Base-by-base conservation (phyloP, 2,888 invertebrate genomes). In the Eupithecia subumbrata region DNA sequence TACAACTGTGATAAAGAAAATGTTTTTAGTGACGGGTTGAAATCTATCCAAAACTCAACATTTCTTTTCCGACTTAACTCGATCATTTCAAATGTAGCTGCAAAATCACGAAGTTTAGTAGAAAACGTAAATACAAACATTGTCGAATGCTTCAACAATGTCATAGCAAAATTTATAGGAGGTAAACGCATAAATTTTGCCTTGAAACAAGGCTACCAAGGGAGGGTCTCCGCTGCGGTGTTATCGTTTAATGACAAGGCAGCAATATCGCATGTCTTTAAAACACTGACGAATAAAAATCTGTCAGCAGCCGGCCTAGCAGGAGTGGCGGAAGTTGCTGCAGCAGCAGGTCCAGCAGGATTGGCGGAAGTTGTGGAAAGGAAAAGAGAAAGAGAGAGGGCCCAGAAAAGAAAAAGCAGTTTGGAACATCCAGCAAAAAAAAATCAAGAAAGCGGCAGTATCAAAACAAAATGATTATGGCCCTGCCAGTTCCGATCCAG, bases 71-170 rank as follows among this genome's bases (percentile, higher is more conserved):
- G 45, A 22, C 9, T 40, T 22, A 70, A 74, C 34, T 48, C 63
- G 5, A 74, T 74, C 12, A 43, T 74, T 63, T 25, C 30, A 34
- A 69, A 37, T 48, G 34, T 66, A 64, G 69, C 69, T 8, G 5
- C 34, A 16, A 74, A 74, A 64, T 69, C 66, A 8, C 64, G 48
- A 11, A 74, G 74, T 43, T 22, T 74, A 12, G 37, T 66, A 37
- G 74, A 74, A 70, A 66, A 74, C 22, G 37, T 64, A 16, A 43
- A 63, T 25, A 74, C 71, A 18, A 74, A 74, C 67, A 66, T 60
- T 11, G 84, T 84, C 11, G 86, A 86, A 80, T 70, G 76, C 14
- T 88, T 80, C 73, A 85, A 85, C 75, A 80, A 81, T 30, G 75
- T 84, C 25, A 80, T 86, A 22, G 82, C 83, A 11, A 85, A 85